Conservation (phyloP, 2,113 vertebrate genomes). For the Macaca mulatta region DNA sequence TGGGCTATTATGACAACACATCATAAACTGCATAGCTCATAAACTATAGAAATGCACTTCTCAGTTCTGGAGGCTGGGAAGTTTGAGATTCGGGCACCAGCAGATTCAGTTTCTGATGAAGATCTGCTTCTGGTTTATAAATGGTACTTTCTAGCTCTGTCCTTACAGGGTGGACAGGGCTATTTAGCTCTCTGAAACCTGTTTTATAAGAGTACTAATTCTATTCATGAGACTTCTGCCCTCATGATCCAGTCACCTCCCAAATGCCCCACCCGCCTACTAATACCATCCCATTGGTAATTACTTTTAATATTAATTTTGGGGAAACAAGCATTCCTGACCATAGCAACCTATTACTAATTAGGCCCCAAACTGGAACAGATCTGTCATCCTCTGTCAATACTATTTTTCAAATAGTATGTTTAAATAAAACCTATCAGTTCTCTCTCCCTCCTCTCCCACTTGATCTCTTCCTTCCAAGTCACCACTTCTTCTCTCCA, state of each 20-base stretch:
- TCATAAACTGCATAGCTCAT: too few species aligned
- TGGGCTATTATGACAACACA: too few species aligned
- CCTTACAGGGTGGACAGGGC: not conserved
- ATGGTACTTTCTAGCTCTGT: not conserved
- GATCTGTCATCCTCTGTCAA: not conserved
- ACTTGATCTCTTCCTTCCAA: not conserved
- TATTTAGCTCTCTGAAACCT: not conserved
- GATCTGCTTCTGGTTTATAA: too few species aligned
- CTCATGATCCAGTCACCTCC: too few species aligned
- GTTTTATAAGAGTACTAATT: not conserved
- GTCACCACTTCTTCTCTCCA: not conserved
- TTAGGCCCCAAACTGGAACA: not conserved
- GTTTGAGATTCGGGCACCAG: too few species aligned
- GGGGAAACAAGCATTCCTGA: not conserved
- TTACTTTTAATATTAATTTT: not conserved
- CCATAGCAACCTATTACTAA: not conserved
- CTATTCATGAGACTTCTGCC: too few species aligned
- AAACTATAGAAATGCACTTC: too few species aligned
- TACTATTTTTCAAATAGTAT: not conserved
- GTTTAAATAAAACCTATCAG: not conserved
- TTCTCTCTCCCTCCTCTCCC: not conserved
- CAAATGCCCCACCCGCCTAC: not conserved
- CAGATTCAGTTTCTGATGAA: too few species aligned
- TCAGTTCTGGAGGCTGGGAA: too few species aligned
- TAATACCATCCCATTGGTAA: not conserved